These are phyloP conservation scores for Dryobates pubescens DNA, from an alignment of 2,797 vertebrate genomes.

Conservation along the genomic window DNA sequence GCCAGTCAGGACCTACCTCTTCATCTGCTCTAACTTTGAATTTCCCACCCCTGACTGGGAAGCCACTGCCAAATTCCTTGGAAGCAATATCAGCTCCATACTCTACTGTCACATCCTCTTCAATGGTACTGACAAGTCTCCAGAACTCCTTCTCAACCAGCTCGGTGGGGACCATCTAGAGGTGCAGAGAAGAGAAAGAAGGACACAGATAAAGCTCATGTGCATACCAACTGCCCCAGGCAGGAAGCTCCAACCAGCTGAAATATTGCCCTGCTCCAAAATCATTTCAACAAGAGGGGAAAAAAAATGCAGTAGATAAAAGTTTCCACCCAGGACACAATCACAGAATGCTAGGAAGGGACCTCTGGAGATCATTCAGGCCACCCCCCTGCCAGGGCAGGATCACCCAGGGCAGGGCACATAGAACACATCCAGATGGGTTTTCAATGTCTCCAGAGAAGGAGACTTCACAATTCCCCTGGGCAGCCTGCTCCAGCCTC, in stretches of 20 bases:
- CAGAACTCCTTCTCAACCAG: slow-evolving; percentile 99
- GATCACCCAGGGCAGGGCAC: no score
- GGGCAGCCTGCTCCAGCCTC: no score
- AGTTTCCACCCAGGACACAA: neutral
- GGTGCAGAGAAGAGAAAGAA: neutral
- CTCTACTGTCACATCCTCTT: slow-evolving; percentile 97
- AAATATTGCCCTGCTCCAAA: neutral
- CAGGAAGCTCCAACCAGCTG: neutral
- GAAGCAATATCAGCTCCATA: slow-evolving; percentile 98
- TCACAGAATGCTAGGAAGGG: no score
- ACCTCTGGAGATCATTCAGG: no score
- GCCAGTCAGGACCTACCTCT: slow-evolving; percentile 81
- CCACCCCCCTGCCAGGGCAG: no score
- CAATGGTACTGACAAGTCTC: slow-evolving; percentile 96
- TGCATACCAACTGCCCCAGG: neutral
- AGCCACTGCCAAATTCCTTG: slow-evolving; percentile 98
- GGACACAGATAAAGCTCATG: rapidly evolving
- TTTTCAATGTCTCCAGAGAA: no score
- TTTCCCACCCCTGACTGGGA: slow-evolving; percentile 90
- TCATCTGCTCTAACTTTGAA: slow-evolving; percentile 89
- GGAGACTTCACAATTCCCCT: no score
- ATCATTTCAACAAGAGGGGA: neutral
- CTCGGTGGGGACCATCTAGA: slow-evolving; percentile 97
- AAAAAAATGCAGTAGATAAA: neutral
- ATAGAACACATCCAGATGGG: no score